Evolutionary conservation across 2,888 invertebrate genomes (phyloP).

Genomic region (Eilema caniola): DNA sequence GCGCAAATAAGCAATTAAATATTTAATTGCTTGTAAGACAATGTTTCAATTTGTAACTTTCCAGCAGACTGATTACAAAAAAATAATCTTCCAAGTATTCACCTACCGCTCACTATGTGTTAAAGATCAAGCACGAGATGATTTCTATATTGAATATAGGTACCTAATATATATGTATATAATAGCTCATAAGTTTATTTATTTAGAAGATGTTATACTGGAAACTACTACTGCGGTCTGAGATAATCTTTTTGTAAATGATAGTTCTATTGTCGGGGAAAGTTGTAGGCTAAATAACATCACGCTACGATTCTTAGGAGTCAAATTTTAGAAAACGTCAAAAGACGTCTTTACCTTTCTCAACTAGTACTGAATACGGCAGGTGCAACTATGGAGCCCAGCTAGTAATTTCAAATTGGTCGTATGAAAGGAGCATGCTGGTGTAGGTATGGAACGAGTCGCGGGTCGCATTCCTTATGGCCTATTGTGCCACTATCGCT

Average conservation of each 20-base stretch:
- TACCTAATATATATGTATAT: background rate
- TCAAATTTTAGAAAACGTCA: background rate
- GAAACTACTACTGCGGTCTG: background rate
- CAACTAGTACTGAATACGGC: background rate
- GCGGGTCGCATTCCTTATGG: conserved; percentile 79
- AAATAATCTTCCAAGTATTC: background rate
- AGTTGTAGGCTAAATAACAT: background rate
- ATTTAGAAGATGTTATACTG: background rate
- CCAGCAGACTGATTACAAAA: background rate
- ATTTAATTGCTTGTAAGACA: background rate
- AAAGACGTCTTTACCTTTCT: background rate
- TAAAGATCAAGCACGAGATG: background rate
- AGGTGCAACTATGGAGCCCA: background rate
- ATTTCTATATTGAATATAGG: background rate
- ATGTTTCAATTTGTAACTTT: background rate
- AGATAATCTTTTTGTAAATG: background rate
- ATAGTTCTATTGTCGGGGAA: background rate
- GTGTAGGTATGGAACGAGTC: conserved; percentile 60
- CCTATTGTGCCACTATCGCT: conserved; percentile 80
- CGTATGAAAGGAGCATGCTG: conserved; percentile 46
- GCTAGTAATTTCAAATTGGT: conserved; percentile 42
- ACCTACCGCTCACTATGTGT: background rate
- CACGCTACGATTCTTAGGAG: background rate
- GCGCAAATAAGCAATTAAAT: background rate
- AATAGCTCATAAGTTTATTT: no score